Evolutionary conservation across 2,113 vertebrate genomes (phyloP).

Genomic region (Cryptotis parvus): DNA sequence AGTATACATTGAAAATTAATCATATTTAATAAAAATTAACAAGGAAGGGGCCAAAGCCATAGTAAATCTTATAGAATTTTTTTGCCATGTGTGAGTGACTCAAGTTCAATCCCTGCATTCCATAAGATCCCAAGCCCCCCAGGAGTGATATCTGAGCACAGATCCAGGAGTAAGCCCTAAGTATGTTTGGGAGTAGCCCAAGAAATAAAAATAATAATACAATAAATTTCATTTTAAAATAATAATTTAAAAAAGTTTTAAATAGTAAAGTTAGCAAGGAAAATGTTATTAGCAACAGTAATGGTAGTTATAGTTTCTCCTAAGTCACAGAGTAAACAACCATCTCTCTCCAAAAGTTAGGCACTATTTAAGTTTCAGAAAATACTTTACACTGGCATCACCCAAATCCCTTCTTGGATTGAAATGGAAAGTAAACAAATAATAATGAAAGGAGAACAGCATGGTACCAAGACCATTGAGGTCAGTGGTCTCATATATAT

Average conservation of each 20-base stretch:
- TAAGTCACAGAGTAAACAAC: neutral
- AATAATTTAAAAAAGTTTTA: too few species aligned
- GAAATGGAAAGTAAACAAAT: constrained; percentile 18
- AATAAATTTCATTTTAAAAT: too few species aligned
- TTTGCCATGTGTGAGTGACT: too few species aligned
- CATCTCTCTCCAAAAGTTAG: neutral
- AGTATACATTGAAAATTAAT: constrained; percentile 25
- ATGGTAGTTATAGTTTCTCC: neutral
- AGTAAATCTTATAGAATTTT: too few species aligned
- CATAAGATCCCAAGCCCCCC: too few species aligned
- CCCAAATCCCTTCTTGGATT: neutral
- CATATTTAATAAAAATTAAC: neutral
- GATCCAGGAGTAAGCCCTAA: too few species aligned
- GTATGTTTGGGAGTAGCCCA: too few species aligned
- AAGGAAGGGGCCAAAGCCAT: too few species aligned
- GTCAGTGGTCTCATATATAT: neutral
- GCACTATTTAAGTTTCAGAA: constrained; percentile 16
- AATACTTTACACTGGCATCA: neutral
- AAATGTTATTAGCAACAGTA: neutral
- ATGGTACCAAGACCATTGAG: neutral
- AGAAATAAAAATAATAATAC: too few species aligned
- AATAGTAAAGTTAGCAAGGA: neutral
- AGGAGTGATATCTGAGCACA: too few species aligned
- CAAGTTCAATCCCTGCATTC: too few species aligned
- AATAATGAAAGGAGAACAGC: neutral